Conservation (phyloP, 2,113 vertebrate genomes). For the Oxyura jamaicensis region DNA sequence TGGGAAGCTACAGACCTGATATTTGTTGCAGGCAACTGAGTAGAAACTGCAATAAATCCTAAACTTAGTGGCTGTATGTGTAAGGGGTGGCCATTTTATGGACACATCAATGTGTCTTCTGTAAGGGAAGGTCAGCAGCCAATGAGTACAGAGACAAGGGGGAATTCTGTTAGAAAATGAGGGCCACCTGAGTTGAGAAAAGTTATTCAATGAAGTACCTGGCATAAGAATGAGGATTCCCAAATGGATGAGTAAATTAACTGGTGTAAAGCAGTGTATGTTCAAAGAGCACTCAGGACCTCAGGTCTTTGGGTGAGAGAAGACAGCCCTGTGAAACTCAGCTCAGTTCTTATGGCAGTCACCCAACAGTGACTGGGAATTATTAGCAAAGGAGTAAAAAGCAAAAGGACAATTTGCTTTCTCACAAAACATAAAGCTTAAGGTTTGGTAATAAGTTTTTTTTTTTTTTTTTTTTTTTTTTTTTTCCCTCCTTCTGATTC, state of each 20-base stretch:
- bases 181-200: no score
- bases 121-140: not conserved
- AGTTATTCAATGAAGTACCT: no score
- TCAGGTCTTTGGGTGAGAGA: no score
- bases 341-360: no score
- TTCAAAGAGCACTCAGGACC: not conserved
- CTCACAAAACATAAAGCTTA: not conserved
- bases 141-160: not conserved
- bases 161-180: not conserved
- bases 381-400: not conserved
- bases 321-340: no score
- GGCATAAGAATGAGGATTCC: no score
- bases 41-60: not conserved
- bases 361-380: no score
- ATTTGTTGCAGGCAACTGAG: not conserved
- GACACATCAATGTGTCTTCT: not conserved
- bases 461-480: no score
- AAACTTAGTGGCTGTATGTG: not conserved
- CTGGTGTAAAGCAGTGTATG: not conserved
- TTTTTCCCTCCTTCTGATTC: no score
- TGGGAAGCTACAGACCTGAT: not conserved
- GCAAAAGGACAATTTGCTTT: not conserved
- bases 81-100: not conserved
- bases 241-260: not conserved
- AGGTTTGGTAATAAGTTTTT: not conserved